Evolutionary conservation across 2,113 vertebrate species (phyloP), one percentile per base, ranked within the genome.

Genomic region (Loxodonta africana): DNA sequence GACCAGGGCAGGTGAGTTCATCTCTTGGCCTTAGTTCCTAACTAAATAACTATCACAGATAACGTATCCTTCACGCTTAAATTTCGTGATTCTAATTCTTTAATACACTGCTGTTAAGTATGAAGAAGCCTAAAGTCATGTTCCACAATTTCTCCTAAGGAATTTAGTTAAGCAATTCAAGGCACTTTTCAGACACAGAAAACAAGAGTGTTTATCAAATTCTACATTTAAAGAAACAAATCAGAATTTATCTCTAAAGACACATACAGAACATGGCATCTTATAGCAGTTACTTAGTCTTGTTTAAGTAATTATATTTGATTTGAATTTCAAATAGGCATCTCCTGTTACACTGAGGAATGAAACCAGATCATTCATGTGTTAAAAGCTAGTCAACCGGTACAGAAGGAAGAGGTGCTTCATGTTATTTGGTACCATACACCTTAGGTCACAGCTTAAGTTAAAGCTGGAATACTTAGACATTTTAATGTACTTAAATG

Each of bases 91-190:
- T 95, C 33, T 78, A 84, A 73, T 74, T 83, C 90, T 53, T 86
- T 90, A 84, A 77, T 44, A 92, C 12, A 77, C 1, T 67, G 25
- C 48, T 63, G n/a, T 1, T 60, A 82, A 76, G 11, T 90, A 57
- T 48, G 41, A 87, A 93, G 37, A 86, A 89, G 57, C 57, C 18
- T 30, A 77, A 90, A 67, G 46, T 41, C 26, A 82, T 21, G 2
- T 7, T 74, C 17, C 33, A 94, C 77, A 84, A 11, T 96, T 67
- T 97, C 57, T n/a, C 14, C 51, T 94, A 73, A 30, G 62, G 46
- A 95, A 94, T 69, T 90, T 96, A 30, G 81, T 60, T 93, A 65
- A 92, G 28, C 30, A 96, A 90, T 65, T 28, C 46, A 94, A 97
- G 62, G 48, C 33, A 63, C 51, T 85, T 96, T 96, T 80, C 80